Base-by-base conservation (phyloP, 2,888 invertebrate species). In the Catocala nupta region DNA sequence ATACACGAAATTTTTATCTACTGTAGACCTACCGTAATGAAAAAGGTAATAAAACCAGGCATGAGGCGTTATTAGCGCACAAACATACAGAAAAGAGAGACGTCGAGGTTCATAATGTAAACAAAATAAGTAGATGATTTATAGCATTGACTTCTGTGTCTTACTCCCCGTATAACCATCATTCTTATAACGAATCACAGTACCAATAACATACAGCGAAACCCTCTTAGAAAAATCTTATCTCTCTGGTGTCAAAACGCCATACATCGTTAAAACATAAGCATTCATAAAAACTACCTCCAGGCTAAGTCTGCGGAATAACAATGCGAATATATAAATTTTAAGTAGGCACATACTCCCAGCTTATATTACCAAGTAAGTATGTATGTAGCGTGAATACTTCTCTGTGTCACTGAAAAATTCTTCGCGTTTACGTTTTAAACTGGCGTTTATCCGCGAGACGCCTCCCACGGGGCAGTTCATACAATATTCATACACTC, bases 401-500 rank as follows among this genome's bases (percentile, higher is more conserved):
- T 71, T 75, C 71, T 68, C 68, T 73, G 72, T 81, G 76, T 77
- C 80, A 82, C 82, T 86, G 84, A 84, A 87, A 87, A 86, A 85
- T 86, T 85, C 80, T 79, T 78, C 68, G 75, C 83, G 81, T 86
- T 84, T 87, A 86, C 80, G 81, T 88, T 90, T 90, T 87, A 86
- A 88, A 86, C 81, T 83, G 83, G 82, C 87, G 85, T 87, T 89
- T 90, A 89, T 88, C 79, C 85, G 72, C 77, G 82, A 84, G 84
- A 85, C 82, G 78, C 77, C 80, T 88, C 90, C 89, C 87, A 81
- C 75, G 88, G 88, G 90, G 78, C 87, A 83, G 80, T 88, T 87
- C 89, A 90, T 91, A 86, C 84, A 90, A 89, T 90, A 90, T 92
- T 90, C 90, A 92, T 88, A 84, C 74, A 70, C 71, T 71, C 68